Percentiles rank a stretch among this genome's conserved stretches.
Conservation (phyloP, 2,797 vertebrate genomes). For the Lithobates sylvaticus region DNA sequence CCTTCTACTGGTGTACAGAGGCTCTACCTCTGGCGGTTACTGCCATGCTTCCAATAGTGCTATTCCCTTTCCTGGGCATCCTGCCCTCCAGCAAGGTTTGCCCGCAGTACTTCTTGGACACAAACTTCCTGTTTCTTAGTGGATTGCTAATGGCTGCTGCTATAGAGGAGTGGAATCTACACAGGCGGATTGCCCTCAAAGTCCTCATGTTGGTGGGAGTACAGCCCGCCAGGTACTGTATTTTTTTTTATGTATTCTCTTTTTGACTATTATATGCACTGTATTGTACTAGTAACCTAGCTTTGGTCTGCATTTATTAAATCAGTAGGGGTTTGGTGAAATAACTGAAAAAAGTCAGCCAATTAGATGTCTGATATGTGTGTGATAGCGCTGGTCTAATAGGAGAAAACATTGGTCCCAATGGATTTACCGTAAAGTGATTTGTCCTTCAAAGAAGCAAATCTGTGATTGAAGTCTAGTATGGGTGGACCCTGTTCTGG, state of each 20-base stretch:
- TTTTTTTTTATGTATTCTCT: neutral
- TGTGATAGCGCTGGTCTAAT: too few species aligned
- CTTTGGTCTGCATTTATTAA: neutral
- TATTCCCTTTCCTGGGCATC: slow-evolving; percentile 93
- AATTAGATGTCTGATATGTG: too few species aligned
- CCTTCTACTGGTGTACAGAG: slow-evolving; percentile 94
- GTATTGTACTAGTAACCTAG: neutral
- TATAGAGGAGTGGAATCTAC: slow-evolving; percentile 96
- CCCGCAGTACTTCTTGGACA: slow-evolving; percentile 95
- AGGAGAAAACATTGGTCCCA: too few species aligned
- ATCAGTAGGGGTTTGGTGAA: neutral
- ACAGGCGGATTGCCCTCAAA: slow-evolving; percentile 92
- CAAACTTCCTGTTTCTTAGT: slow-evolving; percentile 95
- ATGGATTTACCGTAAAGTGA: too few species aligned
- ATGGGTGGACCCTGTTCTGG: too few species aligned
- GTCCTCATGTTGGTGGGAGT: slow-evolving; percentile 90
- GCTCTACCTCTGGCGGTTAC: slow-evolving; percentile 94
- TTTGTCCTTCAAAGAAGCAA: too few species aligned
- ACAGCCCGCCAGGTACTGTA: slow-evolving; percentile 89
- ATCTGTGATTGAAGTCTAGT: too few species aligned
- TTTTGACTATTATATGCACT: neutral
- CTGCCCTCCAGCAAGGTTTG: slow-evolving; percentile 90
- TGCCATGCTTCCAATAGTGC: slow-evolving; percentile 90
- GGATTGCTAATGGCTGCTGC: slow-evolving; percentile 94
- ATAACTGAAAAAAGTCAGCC: too few species aligned